Conservation (phyloP, 37 sponge, comb jelly and placozoan species). For the Ephydatia muelleri region DNA sequence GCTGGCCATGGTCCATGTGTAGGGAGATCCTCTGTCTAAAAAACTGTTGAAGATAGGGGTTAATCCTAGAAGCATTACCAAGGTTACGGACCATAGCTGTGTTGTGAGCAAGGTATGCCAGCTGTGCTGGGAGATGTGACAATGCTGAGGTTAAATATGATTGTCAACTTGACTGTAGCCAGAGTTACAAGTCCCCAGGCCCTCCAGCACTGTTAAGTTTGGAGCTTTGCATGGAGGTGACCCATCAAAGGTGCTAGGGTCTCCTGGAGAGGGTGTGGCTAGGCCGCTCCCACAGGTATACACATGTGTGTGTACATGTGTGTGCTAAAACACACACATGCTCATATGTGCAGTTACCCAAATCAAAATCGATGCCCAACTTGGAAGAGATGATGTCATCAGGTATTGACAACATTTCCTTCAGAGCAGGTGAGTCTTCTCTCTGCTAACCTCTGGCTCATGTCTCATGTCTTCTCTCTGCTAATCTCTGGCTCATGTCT, state of each 20-base stretch:
- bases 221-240: too few relatives aligned
- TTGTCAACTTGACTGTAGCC: neutral
- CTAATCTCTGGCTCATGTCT: neutral
- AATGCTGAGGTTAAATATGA: neutral
- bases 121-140: neutral
- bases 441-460: neutral
- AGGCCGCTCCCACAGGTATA: too few relatives aligned
- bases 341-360: neutral
- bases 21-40: neutral
- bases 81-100: neutral
- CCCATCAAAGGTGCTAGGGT: too few relatives aligned
- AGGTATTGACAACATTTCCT: neutral
- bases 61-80: neutral
- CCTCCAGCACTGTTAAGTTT: neutral
- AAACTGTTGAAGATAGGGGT: neutral
- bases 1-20: too few relatives aligned
- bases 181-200: neutral
- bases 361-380: neutral
- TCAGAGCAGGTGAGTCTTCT: neutral
- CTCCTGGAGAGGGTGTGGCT: too few relatives aligned
- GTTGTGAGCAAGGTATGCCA: too few relatives aligned
- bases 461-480: neutral
- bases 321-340: neutral
- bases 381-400: neutral
- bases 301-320: neutral